A percentile compares a stretch with the other conserved stretches of the same genome.
Evolutionary conservation across 2,797 vertebrate genomes (phyloP).

Genomic region (Acanthurus tractus): DNA sequence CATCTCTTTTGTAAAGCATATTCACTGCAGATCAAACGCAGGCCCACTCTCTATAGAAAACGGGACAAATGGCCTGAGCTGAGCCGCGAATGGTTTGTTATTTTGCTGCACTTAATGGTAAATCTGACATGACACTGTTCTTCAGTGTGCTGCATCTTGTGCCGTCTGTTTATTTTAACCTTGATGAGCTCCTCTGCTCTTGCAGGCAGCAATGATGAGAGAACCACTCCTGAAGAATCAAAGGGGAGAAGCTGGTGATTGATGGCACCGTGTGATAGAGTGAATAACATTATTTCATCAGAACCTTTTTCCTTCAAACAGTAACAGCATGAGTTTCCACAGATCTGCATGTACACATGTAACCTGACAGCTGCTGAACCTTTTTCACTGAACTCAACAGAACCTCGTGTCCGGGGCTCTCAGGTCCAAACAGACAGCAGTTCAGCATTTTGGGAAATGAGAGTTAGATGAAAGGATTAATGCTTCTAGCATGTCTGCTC

Average conservation of each 20-base stretch:
- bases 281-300: constrained; percentile 43
- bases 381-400: background rate
- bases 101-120: constrained; percentile 13
- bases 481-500: background rate
- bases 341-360: constrained; percentile 23
- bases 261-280: constrained; percentile 40
- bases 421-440: background rate
- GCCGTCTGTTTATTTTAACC: constrained; percentile 40
- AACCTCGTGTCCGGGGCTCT: background rate
- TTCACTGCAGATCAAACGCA: constrained; percentile 67
- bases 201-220: constrained; percentile 43
- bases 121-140: constrained; percentile 33
- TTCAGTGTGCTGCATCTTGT: background rate
- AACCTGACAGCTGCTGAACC: constrained; percentile 14
- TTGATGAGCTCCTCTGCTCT: constrained; percentile 31
- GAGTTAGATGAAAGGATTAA: background rate
- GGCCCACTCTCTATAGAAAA: constrained; percentile 24
- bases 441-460: background rate
- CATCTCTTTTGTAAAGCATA: constrained; percentile 21
- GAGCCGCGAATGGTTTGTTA: constrained; percentile 18
- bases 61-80: constrained; percentile 14
- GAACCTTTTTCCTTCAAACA: constrained; percentile 11
- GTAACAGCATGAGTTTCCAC: constrained; percentile 11
- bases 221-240: constrained; percentile 54
- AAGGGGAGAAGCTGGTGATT: constrained; percentile 51